These are phyloP conservation scores for Anguilla japonica DNA, from an alignment of 2,113 vertebrate species.

Conservation along the genomic window DNA sequence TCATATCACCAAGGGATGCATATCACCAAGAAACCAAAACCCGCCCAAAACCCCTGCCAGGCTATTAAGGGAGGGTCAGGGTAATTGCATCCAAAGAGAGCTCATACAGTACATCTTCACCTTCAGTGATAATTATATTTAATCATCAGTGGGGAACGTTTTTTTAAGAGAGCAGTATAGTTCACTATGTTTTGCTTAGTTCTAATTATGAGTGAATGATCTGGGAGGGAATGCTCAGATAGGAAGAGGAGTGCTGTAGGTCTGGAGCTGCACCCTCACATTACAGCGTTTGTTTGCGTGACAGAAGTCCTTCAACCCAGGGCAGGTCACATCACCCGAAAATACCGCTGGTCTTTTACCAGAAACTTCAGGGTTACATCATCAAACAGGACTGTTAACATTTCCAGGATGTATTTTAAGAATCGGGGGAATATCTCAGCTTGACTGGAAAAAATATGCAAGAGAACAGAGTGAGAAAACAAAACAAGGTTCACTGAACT, in stretches of 20 bases:
- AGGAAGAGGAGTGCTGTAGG: background rate
- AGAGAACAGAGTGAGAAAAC: background rate
- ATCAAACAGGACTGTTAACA: background rate
- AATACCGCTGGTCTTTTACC: background rate
- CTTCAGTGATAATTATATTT: background rate
- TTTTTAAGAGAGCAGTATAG: too few species aligned
- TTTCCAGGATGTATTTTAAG: background rate
- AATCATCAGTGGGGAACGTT: background rate
- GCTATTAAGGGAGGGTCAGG: background rate
- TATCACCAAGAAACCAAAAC: background rate
- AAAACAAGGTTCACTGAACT: too few species aligned
- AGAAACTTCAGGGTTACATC: background rate
- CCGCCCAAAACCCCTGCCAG: too few species aligned
- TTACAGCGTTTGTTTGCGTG: background rate
- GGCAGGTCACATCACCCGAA: background rate
- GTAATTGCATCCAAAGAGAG: background rate
- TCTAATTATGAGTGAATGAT: background rate
- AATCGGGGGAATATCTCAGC: background rate
- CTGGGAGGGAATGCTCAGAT: background rate
- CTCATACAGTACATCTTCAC: background rate
- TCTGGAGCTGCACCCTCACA: background rate
- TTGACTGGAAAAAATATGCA: background rate
- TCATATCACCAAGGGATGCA: too few species aligned
- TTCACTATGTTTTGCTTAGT: too few species aligned
- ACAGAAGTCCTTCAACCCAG: background rate